phyloP scores from a whole-genome alignment of 2,888 invertebrate species.

The Cerastis rubricosa region DNA sequence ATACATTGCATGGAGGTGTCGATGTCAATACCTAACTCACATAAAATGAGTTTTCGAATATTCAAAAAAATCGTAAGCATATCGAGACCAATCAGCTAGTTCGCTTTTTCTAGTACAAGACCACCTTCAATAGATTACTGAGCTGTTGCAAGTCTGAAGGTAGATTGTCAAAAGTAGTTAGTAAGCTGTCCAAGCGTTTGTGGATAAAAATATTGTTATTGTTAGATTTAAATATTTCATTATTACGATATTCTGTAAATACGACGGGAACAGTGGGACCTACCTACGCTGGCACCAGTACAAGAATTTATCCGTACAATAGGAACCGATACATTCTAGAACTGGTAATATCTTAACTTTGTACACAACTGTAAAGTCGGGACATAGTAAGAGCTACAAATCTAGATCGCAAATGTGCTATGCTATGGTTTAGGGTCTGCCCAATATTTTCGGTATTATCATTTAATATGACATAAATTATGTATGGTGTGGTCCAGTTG shows the following conservation, averaged over 20 bases:
- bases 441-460: not conserved
- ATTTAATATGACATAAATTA: constrained; percentile 4
- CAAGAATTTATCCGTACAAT: too few species aligned
- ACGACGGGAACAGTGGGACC: not conserved
- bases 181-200: not conserved
- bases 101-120: not conserved
- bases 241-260: not conserved
- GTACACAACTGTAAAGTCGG: constrained; percentile 5
- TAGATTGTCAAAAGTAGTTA: not conserved
- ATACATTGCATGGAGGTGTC: too few species aligned
- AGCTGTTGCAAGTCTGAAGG: not conserved
- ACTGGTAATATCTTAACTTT: constrained; percentile 5
- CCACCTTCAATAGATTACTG: not conserved
- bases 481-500: not conserved
- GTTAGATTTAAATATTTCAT: not conserved
- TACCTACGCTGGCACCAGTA: constrained; percentile 1
- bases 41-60: not conserved
- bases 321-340: too few species aligned
- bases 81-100: not conserved
- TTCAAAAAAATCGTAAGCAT: not conserved
- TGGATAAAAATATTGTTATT: too few species aligned
- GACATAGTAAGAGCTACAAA: constrained; percentile 19
- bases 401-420: constrained; percentile 27
- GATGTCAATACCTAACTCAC: not conserved
- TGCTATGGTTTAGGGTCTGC: not conserved